These are phyloP conservation scores for Lichenostomus cassidix DNA, from an alignment of 2,113 vertebrate genomes.

Conservation along the genomic window DNA sequence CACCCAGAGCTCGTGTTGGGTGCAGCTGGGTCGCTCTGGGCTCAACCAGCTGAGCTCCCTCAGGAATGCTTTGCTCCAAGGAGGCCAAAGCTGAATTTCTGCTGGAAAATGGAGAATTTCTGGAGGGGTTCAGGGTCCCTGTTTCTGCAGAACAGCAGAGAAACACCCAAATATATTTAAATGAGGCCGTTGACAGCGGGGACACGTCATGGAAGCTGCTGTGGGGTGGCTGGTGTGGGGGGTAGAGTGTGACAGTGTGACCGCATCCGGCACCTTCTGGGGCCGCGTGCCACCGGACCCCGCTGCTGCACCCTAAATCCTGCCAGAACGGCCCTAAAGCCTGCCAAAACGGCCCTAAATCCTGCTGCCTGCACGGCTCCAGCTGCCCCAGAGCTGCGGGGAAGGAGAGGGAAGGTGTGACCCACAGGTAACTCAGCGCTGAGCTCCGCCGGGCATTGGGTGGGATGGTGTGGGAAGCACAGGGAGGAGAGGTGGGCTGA, in stretches of 20 bases:
- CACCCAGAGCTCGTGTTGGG: not conserved
- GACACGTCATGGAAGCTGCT: not conserved
- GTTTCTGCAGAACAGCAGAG: not conserved
- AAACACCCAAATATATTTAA: not conserved
- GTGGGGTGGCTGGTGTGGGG: not conserved
- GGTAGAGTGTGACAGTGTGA: not conserved
- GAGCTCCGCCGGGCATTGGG: fast-evolving
- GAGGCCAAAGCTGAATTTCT: not conserved
- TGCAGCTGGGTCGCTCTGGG: not conserved
- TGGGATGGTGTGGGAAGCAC: fast-evolving
- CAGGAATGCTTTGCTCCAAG: fast-evolving
- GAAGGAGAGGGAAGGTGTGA: not conserved
- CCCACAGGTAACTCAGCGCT: not conserved
- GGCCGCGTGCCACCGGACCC: not conserved
- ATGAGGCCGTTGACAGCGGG: not conserved
- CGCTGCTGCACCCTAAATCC: not conserved
- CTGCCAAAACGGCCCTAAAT: fast-evolving
- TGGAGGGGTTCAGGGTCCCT: fast-evolving
- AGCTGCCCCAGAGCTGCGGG: not conserved
- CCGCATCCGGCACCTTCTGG: constrained; percentile 8
- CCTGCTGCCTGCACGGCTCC: not conserved
- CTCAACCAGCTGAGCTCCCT: not conserved
- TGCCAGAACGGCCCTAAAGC: fast-evolving
- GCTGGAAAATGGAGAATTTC: not conserved
- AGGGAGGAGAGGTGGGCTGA: not conserved